These are phyloP conservation scores for Spisula subtruncata DNA, from an alignment of 2,888 invertebrate species.

Conservation along the genomic window DNA sequence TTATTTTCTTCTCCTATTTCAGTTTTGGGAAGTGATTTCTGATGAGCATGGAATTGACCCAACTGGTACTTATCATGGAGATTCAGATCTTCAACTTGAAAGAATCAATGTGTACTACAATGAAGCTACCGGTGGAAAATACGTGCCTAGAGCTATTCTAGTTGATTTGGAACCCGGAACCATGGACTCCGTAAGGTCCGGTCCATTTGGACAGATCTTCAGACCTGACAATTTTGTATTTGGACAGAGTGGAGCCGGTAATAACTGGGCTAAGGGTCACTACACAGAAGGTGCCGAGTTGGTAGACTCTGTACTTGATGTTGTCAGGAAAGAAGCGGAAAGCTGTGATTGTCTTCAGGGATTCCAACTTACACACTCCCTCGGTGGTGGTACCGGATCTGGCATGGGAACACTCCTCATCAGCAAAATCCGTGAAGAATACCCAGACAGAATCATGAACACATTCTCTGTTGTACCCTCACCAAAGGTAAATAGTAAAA, in stretches of 20 bases:
- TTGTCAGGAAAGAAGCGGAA: slow-evolving; percentile 86
- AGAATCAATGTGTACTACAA: slow-evolving; percentile 97
- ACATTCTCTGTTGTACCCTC: slow-evolving; percentile 97
- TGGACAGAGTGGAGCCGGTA: slow-evolving; percentile 82
- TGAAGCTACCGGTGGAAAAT: slow-evolving; percentile 94
- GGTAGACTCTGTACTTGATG: slow-evolving; percentile 87
- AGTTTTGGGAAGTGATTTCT: slow-evolving; percentile 95
- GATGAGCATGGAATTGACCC: slow-evolving; percentile 87
- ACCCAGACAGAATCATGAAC: slow-evolving; percentile 91
- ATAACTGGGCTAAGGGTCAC: slow-evolving; percentile 92
- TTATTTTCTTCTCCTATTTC: slow-evolving; percentile 24
- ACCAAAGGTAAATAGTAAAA: slow-evolving; percentile 90
- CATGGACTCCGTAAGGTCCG: slow-evolving; percentile 98
- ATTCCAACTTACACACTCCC: slow-evolving; percentile 89
- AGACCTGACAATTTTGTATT: slow-evolving; percentile 98
- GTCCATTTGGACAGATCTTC: slow-evolving; percentile 98
- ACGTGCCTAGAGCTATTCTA: slow-evolving; percentile 97
- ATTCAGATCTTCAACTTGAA: slow-evolving; percentile 95
- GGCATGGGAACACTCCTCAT: slow-evolving; percentile 82
- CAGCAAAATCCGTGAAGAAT: slow-evolving; percentile 82
- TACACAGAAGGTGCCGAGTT: slow-evolving; percentile 93
- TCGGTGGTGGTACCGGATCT: slow-evolving; percentile 87
- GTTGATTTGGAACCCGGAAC: slow-evolving; percentile 98
- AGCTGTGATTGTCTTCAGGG: slow-evolving; percentile 87
- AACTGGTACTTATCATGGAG: slow-evolving; percentile 89